These are phyloP conservation scores for Aspiorhynchus laticeps DNA, from an alignment of 2,113 vertebrate genomes.

Conservation along the genomic window DNA sequence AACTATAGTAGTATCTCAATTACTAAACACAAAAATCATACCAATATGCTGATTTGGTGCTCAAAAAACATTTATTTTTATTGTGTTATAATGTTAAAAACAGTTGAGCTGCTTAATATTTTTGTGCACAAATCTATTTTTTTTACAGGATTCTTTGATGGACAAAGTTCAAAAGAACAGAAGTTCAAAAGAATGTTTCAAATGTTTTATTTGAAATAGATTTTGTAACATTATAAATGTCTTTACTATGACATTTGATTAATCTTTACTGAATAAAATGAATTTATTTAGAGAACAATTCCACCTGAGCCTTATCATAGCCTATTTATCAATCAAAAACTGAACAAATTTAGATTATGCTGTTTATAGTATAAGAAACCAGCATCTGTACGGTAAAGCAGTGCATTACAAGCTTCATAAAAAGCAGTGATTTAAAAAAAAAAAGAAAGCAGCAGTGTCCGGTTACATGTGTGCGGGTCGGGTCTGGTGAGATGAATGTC, in stretches of 20 bases:
- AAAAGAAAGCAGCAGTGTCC: neutral
- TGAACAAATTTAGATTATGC: neutral
- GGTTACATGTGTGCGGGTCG: neutral
- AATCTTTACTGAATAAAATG: neutral
- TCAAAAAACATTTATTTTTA: neutral
- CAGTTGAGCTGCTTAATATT: neutral
- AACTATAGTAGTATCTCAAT: no score
- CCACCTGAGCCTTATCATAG: neutral
- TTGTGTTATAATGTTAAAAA: neutral
- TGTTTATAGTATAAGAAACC: neutral
- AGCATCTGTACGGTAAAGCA: neutral
- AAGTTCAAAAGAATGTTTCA: no score
- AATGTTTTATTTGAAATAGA: neutral
- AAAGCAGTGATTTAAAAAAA: neutral
- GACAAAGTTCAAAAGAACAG: neutral
- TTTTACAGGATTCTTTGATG: neutral
- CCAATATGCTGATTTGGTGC: neutral
- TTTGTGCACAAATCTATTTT: neutral
- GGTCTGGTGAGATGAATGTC: neutral
- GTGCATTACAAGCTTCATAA: neutral
- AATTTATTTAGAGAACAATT: neutral
- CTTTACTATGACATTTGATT: neutral
- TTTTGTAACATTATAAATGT: neutral
- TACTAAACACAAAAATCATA: no score
- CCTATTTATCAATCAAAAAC: constrained; percentile 7